Percentiles rank a stretch among this genome's conserved stretches.
These are phyloP conservation scores for Catonia carolina DNA, from an alignment of 2,888 invertebrate species.

Conservation along the genomic window DNA sequence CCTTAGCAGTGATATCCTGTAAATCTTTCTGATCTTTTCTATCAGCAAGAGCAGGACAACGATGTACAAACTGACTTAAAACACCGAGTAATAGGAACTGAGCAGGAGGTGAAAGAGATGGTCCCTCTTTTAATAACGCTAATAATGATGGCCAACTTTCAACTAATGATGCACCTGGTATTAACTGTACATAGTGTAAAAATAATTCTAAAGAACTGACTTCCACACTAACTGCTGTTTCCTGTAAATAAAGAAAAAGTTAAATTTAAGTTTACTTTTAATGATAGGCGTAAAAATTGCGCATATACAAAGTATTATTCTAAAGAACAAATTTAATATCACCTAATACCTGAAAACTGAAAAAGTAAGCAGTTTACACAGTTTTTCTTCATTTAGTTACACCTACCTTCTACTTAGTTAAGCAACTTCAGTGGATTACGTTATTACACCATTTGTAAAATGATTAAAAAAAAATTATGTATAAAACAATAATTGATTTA, in stretches of 20 bases:
- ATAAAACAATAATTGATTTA: too few species aligned
- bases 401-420: too few species aligned
- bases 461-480: too few species aligned
- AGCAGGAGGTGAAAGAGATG: constrained; percentile 64
- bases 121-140: constrained; percentile 65
- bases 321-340: too few species aligned
- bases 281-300: too few species aligned
- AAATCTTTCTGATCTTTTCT: constrained; percentile 74
- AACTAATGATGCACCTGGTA: constrained; percentile 59
- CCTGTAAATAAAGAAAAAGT: constrained; percentile 25
- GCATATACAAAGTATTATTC: too few species aligned
- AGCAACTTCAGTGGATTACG: too few species aligned
- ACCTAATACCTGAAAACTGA: too few species aligned
- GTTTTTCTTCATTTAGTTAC: too few species aligned
- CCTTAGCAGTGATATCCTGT: constrained; percentile 60
- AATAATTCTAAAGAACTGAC: constrained; percentile 77
- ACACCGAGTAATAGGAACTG: constrained; percentile 73
- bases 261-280: too few species aligned
- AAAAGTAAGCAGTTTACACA: too few species aligned
- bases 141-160: constrained; percentile 74
- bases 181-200: constrained; percentile 49
- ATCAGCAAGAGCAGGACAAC: constrained; percentile 63
- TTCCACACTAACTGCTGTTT: constrained; percentile 57
- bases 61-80: constrained; percentile 75
- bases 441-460: too few species aligned